A percentile compares a stretch with the other conserved stretches of the same genome.
phyloP scores from a whole-genome alignment of 2,888 invertebrate species.

The Hypolimnas misippus region DNA sequence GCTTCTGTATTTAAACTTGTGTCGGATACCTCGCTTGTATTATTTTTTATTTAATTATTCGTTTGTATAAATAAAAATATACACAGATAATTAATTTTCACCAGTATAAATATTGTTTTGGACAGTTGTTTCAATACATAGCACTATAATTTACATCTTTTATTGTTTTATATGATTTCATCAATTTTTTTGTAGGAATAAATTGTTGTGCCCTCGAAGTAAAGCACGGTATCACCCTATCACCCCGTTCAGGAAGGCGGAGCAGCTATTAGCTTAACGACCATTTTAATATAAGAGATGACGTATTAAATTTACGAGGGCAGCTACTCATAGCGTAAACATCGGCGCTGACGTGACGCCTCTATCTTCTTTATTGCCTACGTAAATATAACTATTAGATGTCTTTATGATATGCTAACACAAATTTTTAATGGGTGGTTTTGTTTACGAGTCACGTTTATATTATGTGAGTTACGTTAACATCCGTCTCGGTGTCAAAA shows the following conservation, averaged over 20 bases:
- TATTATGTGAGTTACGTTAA: slow-evolving; percentile 20
- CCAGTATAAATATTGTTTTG: not conserved
- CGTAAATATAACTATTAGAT: slow-evolving; percentile 76
- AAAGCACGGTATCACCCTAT: slow-evolving; percentile 67
- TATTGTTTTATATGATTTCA: not conserved
- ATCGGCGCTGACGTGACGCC: slow-evolving; percentile 72
- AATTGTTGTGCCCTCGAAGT: slow-evolving; percentile 58
- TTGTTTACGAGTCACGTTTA: slow-evolving; percentile 59
- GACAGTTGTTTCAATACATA: not conserved
- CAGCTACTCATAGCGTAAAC: slow-evolving; percentile 72
- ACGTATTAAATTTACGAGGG: slow-evolving; percentile 82
- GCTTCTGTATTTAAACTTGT: slow-evolving; percentile 50
- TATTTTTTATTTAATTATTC: slow-evolving; percentile 23
- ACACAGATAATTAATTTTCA: not conserved
- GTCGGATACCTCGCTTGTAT: slow-evolving; percentile 43
- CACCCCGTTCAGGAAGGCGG: slow-evolving; percentile 68
- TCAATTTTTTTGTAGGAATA: slow-evolving; percentile 45
- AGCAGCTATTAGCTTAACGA: slow-evolving; percentile 82
- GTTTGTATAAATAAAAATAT: not conserved
- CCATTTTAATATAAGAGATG: slow-evolving; percentile 82
- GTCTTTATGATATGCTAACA: slow-evolving; percentile 71
- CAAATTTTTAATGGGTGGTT: slow-evolving; percentile 66
- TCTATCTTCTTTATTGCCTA: slow-evolving; percentile 78
- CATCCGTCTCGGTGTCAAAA: slow-evolving; percentile 39
- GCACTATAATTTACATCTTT: not conserved